Conservation (phyloP, 2,113 vertebrate genomes). For the Lutjanus erythropterus region DNA sequence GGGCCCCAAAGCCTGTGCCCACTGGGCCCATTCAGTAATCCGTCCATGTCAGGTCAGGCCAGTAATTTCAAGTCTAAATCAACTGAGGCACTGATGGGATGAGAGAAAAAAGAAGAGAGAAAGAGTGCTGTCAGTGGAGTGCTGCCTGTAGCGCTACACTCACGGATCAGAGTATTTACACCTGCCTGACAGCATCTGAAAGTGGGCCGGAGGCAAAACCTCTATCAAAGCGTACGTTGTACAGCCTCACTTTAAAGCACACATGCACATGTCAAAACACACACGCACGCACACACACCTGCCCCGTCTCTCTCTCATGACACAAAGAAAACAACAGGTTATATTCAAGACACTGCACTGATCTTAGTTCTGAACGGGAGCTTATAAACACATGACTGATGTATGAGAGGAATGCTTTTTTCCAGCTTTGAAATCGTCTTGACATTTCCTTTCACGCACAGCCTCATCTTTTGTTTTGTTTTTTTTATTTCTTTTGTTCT, state of each 20-base stretch:
- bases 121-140: background rate
- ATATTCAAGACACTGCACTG: background rate
- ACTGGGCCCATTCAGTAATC: background rate
- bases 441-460: conserved; percentile 1
- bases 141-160: conserved; percentile 26
- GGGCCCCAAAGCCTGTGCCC: background rate
- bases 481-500: background rate
- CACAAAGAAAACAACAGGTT: conserved; percentile 6
- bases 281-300: background rate
- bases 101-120: background rate
- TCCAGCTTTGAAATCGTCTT: background rate
- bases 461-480: background rate
- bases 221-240: conserved; percentile 42
- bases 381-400: background rate
- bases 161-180: conserved; percentile 60
- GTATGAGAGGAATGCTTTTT: background rate
- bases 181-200: conserved; percentile 52
- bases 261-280: background rate
- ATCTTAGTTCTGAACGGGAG: background rate
- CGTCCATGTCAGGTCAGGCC: background rate
- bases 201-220: conserved; percentile 45
- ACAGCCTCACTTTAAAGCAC: conserved; percentile 23
- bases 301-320: background rate
- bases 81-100: conserved; percentile 6
- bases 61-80: conserved; percentile 4